phyloP scores from a whole-genome alignment of 2,888 invertebrate species.

The Halictus ligatus region DNA sequence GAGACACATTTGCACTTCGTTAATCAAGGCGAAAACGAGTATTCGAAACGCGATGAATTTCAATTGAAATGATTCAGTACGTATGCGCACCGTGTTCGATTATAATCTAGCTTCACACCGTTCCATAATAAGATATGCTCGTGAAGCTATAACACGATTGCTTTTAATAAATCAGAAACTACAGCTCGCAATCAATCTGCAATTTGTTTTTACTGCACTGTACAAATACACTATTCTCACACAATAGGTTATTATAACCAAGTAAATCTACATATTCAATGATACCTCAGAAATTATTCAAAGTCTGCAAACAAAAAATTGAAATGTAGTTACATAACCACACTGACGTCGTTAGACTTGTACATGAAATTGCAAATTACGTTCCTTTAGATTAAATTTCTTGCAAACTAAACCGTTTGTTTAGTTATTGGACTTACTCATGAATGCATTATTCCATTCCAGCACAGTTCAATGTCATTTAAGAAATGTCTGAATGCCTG shows the following conservation, averaged over 20 bases:
- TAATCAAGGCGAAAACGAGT: not conserved
- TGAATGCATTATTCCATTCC: too few relatives aligned
- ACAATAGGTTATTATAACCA: not conserved
- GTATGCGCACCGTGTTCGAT: not conserved
- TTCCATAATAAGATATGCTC: not conserved
- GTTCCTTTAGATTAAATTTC: too few relatives aligned
- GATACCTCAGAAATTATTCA: not conserved
- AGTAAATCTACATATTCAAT: not conserved
- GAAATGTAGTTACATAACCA: not conserved
- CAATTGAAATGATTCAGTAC: slow-evolving; percentile 21
- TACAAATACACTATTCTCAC: not conserved
- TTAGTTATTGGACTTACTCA: too few relatives aligned
- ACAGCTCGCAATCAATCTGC: not conserved
- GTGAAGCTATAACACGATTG: not conserved
- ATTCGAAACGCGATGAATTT: slow-evolving; percentile 24
- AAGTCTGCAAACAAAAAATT: not conserved
- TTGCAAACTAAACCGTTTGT: too few relatives aligned
- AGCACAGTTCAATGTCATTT: too few relatives aligned
- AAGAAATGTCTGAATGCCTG: too few relatives aligned
- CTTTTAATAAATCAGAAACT: not conserved
- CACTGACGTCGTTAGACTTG: too few relatives aligned
- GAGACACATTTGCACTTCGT: not conserved
- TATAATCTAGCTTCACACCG: not conserved
- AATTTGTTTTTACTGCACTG: not conserved
- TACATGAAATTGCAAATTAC: not conserved